Evolutionary conservation across 2,113 vertebrate species (phyloP).

Genomic region (Pseudonaja textilis): DNA sequence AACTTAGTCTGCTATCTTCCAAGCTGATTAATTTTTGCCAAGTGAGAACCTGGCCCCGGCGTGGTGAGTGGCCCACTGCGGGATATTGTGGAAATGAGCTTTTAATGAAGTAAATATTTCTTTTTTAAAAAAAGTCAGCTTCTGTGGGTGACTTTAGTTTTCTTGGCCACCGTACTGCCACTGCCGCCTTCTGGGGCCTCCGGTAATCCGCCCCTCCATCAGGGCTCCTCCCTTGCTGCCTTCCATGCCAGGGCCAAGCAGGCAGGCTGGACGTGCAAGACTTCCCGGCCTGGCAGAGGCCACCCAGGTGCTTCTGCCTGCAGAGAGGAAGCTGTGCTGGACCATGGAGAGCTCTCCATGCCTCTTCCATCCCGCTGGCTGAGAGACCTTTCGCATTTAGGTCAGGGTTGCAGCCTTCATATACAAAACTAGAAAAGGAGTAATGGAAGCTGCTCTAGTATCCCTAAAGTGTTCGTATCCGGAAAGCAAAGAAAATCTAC

Average conservation of each 20-base stretch:
- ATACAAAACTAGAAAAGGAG: neutral
- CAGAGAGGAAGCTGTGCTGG: neutral
- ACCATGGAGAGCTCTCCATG: neutral
- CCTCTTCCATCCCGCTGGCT: neutral
- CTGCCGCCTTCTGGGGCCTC: neutral
- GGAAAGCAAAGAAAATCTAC: neutral
- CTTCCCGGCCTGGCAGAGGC: neutral
- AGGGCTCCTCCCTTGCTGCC: neutral
- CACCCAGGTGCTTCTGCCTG: neutral
- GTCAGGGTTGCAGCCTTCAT: neutral
- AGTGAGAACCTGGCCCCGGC: conserved; percentile 30
- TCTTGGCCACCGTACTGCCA: neutral
- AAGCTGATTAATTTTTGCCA: conserved; percentile 38
- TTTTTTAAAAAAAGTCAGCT: conserved; percentile 23
- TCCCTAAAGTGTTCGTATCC: neutral
- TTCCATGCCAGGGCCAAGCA: neutral
- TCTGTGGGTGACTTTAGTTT: neutral
- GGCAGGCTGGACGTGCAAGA: neutral
- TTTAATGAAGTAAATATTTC: conserved; percentile 23
- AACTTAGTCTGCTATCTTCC: neutral
- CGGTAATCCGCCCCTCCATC: neutral
- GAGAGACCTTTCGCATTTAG: neutral
- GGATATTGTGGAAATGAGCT: conserved; percentile 35
- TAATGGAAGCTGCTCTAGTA: neutral
- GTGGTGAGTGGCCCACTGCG: conserved; percentile 33